A percentile compares a stretch with the other conserved stretches of the same genome.
These are phyloP conservation scores for Drosophila imparisetae DNA, from an alignment of 2,888 invertebrate genomes.

Conservation along the genomic window DNA sequence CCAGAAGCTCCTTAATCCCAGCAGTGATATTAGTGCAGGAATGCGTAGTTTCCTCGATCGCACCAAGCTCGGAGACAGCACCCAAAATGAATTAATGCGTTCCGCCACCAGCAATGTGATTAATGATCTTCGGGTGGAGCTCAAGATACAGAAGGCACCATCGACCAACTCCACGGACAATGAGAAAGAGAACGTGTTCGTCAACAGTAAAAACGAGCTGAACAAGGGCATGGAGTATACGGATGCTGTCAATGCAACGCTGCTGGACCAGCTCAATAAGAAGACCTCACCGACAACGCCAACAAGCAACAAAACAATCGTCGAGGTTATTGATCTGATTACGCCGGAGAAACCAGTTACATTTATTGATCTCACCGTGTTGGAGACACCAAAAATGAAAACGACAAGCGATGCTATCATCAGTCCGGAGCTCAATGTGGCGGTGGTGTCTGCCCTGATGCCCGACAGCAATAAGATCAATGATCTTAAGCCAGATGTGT, in stretches of 20 bases:
- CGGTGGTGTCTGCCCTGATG: slow-evolving; percentile 35
- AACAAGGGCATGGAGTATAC: slow-evolving; percentile 84
- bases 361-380: slow-evolving; percentile 79
- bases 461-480: slow-evolving; percentile 81
- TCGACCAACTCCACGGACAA: slow-evolving; percentile 80
- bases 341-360: slow-evolving; percentile 82
- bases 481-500: slow-evolving; percentile 82
- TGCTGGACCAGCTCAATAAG: slow-evolving; percentile 80
- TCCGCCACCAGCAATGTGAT: slow-evolving; percentile 79
- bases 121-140: slow-evolving; percentile 82
- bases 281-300: slow-evolving; percentile 76
- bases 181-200: slow-evolving; percentile 84
- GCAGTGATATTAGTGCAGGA: slow-evolving; percentile 88
- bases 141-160: slow-evolving; percentile 82
- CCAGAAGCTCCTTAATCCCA: slow-evolving; percentile 93
- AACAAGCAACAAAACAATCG: slow-evolving; percentile 76
- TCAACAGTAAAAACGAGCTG: slow-evolving; percentile 83
- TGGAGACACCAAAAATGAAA: slow-evolving; percentile 77
- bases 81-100: slow-evolving; percentile 72
- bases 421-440: slow-evolving; percentile 61
- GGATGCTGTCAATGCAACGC: slow-evolving; percentile 82
- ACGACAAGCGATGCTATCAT: slow-evolving; percentile 69
- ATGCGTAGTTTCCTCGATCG: slow-evolving; percentile 89
- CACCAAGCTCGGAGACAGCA: slow-evolving; percentile 76
- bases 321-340: slow-evolving; percentile 84